Base-by-base conservation (phyloP, 2,888 invertebrate species). In the Strigamia crassipes region DNA sequence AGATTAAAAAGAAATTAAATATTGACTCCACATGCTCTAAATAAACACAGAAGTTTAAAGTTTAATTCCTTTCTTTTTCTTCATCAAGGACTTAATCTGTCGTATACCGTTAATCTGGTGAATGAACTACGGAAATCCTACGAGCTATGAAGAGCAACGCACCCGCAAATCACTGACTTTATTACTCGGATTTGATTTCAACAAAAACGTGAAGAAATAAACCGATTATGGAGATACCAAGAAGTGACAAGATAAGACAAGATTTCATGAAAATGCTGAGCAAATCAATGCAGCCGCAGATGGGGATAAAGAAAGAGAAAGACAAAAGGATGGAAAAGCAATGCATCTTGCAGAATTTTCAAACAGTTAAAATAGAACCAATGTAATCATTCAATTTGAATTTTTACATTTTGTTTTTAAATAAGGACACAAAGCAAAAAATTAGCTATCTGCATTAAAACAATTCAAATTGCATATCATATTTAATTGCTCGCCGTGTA, bases 131-230 rank as follows among this genome's bases (percentile, higher is more conserved):
- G 4, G 15, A 73, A 31, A 66, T 66, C 66, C 73, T 31, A 13
- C 0, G 31, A 73, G 9, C 31, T 73, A 73, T 13, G 73, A 73
- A 73, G 73, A 73, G 73, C 73, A 73, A 73, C 73, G 73, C n/a
- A 31, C 73, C 73, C 73, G 31, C 73, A 73, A 73, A 73, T 73
- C 73, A 73, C 73, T 73, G 73, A 31, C 73, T 73, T 73, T 73
- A 73, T 73, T 73, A 73, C 73, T 31, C 73, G 73, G 73, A 73
- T 73, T 73, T 73, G 73, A 73, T 73, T 73, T 73, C 73, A 73
- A 73, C 73, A 73, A 73, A 73, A 73, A 73, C 27, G 73, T 73
- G 73, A 73, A 73, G 73, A 73, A 73, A 73, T 73, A 73, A 73
- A 73, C 73, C 73, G 73, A 73, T 73, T 73, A 73, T 73, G 73